phyloP scores from a whole-genome alignment of 1,140 invertebrate species.

The Harlomillsia oculata region DNA sequence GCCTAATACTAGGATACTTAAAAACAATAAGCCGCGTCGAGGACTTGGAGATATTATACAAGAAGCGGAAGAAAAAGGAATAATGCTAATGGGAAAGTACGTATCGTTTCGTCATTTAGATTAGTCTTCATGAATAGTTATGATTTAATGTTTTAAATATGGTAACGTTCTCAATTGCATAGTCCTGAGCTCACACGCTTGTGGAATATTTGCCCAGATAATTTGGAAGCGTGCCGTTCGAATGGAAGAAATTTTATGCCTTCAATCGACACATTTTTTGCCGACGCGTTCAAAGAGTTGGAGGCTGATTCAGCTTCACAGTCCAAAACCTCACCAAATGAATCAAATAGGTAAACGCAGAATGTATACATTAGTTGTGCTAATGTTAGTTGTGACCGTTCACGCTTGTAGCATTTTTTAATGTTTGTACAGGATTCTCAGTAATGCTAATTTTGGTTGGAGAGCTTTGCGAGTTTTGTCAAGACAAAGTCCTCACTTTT shows the following conservation, averaged over 20 bases:
- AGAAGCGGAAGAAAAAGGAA: too few species aligned
- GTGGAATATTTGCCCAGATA: conserved; percentile 88
- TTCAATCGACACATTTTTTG: conserved; percentile 72
- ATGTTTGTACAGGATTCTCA: conserved; percentile 25
- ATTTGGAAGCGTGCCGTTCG: conserved; percentile 80
- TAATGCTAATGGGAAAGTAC: conserved; percentile 62
- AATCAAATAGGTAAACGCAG: too few species aligned
- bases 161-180: conserved; percentile 14
- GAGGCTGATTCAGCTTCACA: conserved; percentile 52
- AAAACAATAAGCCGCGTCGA: too few species aligned
- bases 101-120: too few species aligned
- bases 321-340: too few species aligned
- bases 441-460: conserved; percentile 68
- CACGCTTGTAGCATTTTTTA: too few species aligned
- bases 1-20: conserved; percentile 32
- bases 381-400: too few species aligned
- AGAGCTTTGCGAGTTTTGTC: conserved; percentile 77
- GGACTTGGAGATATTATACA: conserved; percentile 63
- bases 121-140: too few species aligned
- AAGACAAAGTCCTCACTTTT: conserved; percentile 80
- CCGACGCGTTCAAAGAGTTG: conserved; percentile 63
- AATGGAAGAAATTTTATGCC: conserved; percentile 84
- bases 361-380: too few species aligned
- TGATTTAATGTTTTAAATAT: too few species aligned
- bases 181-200: conserved; percentile 79